Percentiles rank a stretch among this genome's conserved stretches.
Evolutionary conservation across 2,113 vertebrate genomes (phyloP).

Genomic region (Okapia johnstoni): DNA sequence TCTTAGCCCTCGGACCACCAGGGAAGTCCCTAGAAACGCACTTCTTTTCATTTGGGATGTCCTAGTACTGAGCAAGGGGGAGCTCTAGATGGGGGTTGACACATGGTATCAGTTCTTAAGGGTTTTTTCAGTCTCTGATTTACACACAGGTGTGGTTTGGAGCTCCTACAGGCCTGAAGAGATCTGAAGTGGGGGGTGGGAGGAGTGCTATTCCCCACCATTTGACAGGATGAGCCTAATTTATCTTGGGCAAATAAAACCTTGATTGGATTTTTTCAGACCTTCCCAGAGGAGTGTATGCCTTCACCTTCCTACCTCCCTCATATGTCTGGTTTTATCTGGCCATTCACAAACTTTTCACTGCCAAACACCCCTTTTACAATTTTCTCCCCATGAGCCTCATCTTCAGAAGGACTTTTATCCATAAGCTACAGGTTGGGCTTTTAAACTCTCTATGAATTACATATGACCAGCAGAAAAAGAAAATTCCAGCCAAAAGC

Average conservation of each 20-base stretch:
- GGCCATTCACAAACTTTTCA: background rate
- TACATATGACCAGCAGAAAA: background rate
- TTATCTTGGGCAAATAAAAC: background rate
- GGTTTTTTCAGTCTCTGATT: background rate
- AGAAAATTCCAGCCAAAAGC: background rate
- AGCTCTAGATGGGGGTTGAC: background rate
- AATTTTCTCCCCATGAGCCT: background rate
- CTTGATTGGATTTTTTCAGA: background rate
- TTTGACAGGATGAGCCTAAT: background rate
- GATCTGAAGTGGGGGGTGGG: background rate
- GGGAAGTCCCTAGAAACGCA: background rate
- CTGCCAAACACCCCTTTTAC: background rate
- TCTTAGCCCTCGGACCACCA: background rate
- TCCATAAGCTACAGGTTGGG: background rate
- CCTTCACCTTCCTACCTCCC: background rate
- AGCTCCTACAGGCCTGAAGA: background rate
- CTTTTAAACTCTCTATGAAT: background rate
- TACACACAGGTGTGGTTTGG: background rate
- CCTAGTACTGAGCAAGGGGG: background rate
- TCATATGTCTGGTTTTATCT: background rate
- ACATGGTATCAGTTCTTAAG: background rate
- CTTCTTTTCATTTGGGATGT: background rate
- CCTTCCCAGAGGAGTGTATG: background rate
- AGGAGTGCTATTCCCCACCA: background rate
- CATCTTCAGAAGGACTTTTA: background rate